Evolutionary conservation across 2,888 invertebrate species (phyloP).

Genomic region (Pterobdella sp.): DNA sequence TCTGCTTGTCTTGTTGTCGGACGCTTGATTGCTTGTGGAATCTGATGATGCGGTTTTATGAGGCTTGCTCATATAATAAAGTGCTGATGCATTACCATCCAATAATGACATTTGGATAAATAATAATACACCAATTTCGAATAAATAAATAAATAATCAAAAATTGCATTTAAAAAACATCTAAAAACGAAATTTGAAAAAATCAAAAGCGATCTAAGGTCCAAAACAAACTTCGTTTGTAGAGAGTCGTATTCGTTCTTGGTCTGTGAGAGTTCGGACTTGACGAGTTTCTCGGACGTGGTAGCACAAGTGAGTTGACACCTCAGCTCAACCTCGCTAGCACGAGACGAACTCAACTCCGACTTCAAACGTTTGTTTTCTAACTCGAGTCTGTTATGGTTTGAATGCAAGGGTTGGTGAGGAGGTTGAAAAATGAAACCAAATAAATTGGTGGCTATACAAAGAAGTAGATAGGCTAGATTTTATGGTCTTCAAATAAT

Average conservation of each 20-base stretch:
- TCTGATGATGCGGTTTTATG: slow-evolving; percentile 50
- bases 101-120: no score
- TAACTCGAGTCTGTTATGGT: slow-evolving; percentile 60
- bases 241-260: no score
- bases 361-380: slow-evolving; percentile 65
- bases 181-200: no score
- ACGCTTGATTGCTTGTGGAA: slow-evolving; percentile 67
- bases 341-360: slow-evolving; percentile 67
- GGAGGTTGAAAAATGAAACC: no score
- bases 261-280: slow-evolving; percentile 67
- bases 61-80: no score
- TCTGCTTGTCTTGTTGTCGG: slow-evolving; percentile 70
- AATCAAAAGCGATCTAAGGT: no score
- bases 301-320: slow-evolving; percentile 62
- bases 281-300: slow-evolving; percentile 62
- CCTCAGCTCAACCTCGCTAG: slow-evolving; percentile 65
- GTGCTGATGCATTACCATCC: no score
- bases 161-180: no score
- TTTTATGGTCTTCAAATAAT: not conserved
- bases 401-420: not conserved
- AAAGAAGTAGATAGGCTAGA: not conserved
- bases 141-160: no score
- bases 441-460: not conserved
- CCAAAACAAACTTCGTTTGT: no score
- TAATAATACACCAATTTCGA: no score